These are phyloP conservation scores for Prionace glauca DNA, from an alignment of 2,797 vertebrate species.

Conservation along the genomic window DNA sequence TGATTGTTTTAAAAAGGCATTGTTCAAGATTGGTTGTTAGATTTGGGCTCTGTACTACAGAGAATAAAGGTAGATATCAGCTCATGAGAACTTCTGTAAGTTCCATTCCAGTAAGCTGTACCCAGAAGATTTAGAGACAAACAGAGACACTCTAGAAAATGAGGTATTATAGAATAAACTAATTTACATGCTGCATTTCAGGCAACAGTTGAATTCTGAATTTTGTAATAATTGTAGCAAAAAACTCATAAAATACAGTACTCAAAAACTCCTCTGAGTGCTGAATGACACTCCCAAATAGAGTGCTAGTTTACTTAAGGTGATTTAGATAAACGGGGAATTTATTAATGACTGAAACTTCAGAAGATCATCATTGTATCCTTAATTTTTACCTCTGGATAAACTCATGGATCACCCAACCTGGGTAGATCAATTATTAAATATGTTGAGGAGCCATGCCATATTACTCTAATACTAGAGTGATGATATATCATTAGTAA, in stretches of 20 bases:
- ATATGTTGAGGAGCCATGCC: neutral
- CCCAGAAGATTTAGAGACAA: neutral
- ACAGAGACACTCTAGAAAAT: neutral
- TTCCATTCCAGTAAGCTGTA: neutral
- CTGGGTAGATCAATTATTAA: slow-evolving; percentile 3
- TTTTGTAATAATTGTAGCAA: neutral
- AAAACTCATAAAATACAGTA: neutral
- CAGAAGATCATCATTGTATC: neutral
- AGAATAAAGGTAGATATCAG: neutral
- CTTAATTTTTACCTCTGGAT: slow-evolving; percentile 8
- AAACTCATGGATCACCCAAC: slow-evolving; percentile 16
- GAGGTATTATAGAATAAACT: neutral
- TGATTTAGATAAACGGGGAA: neutral
- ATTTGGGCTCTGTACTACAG: neutral
- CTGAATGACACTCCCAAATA: neutral
- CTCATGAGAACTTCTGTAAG: neutral
- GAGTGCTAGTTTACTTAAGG: neutral
- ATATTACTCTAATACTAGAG: neutral
- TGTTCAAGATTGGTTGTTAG: neutral
- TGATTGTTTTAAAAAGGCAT: neutral
- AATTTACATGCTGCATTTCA: neutral
- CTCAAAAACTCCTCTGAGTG: neutral
- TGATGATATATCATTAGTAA: neutral
- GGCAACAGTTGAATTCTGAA: neutral
- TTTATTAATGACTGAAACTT: neutral